Conservation (phyloP, 2,113 vertebrate species). For the Neotragus moschatus region DNA sequence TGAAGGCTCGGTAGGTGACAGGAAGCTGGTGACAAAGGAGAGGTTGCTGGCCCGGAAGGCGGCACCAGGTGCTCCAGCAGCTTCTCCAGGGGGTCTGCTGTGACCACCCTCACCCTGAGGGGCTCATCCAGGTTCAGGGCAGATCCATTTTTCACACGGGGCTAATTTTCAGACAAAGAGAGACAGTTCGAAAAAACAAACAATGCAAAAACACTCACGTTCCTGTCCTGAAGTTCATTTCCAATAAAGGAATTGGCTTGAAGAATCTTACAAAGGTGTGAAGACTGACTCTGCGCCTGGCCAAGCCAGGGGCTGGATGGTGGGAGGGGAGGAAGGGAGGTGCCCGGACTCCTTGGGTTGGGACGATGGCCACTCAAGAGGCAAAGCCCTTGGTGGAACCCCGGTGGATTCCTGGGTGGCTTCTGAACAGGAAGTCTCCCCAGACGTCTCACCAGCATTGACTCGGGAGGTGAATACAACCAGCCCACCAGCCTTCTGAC, state of each 20-base stretch:
- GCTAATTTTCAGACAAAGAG: background rate
- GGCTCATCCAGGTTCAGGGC: constrained; percentile 95
- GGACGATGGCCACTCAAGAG: background rate
- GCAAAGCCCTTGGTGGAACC: background rate
- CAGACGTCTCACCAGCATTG: background rate
- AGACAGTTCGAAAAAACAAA: background rate
- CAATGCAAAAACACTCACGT: background rate
- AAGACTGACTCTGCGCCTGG: background rate
- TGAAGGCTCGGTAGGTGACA: constrained; percentile 95
- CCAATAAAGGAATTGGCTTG: background rate
- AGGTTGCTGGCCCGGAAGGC: constrained; percentile 96
- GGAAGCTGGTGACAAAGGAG: constrained; percentile 97
- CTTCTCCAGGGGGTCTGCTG: constrained; percentile 95
- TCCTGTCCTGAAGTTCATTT: background rate
- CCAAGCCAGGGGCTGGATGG: background rate
- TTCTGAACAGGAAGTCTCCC: background rate
- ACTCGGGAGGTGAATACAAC: background rate
- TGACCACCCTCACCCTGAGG: constrained; percentile 95
- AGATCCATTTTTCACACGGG: constrained; percentile 88
- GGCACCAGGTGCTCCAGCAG: constrained; percentile 96
- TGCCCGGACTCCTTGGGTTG: background rate
- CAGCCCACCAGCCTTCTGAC: background rate
- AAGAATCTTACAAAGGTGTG: background rate
- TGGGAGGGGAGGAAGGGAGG: background rate
- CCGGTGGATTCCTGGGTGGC: background rate